These are phyloP conservation scores for Cuculus canorus DNA, from an alignment of 2,797 vertebrate species.

Conservation along the genomic window DNA sequence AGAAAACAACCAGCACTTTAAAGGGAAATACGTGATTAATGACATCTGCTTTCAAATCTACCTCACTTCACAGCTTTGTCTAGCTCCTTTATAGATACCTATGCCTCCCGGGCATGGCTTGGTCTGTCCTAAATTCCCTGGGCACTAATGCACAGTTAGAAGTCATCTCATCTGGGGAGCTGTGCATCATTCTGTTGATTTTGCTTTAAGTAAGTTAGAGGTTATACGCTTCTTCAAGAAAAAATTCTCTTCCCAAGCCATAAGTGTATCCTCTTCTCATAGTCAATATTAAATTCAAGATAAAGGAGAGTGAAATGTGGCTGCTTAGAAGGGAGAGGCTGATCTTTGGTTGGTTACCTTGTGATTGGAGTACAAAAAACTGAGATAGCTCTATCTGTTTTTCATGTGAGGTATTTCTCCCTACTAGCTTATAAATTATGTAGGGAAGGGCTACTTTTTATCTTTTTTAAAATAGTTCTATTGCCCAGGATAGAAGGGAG, in stretches of 20 bases:
- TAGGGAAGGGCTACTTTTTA: neutral
- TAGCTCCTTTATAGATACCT: neutral
- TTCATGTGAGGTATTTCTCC: neutral
- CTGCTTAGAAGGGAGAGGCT: neutral
- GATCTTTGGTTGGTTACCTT: neutral
- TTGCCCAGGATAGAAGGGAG: neutral
- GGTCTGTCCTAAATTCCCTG: neutral
- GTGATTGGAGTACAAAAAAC: neutral
- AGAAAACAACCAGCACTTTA: neutral
- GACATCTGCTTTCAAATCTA: neutral
- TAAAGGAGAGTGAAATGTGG: neutral
- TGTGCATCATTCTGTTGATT: neutral
- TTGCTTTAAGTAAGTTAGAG: neutral
- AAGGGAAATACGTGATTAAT: neutral
- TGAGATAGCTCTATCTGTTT: neutral
- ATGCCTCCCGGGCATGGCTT: neutral
- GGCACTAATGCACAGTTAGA: neutral
- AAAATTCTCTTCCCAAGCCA: neutral
- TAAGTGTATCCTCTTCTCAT: neutral
- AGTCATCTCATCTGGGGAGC: neutral
- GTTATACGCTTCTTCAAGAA: neutral
- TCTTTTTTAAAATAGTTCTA: neutral
- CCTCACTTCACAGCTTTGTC: neutral
- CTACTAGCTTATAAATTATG: neutral
- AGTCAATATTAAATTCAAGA: neutral